Evolutionary conservation across 2,113 vertebrate genomes (phyloP).

Genomic region (Trematomus loennbergii): DNA sequence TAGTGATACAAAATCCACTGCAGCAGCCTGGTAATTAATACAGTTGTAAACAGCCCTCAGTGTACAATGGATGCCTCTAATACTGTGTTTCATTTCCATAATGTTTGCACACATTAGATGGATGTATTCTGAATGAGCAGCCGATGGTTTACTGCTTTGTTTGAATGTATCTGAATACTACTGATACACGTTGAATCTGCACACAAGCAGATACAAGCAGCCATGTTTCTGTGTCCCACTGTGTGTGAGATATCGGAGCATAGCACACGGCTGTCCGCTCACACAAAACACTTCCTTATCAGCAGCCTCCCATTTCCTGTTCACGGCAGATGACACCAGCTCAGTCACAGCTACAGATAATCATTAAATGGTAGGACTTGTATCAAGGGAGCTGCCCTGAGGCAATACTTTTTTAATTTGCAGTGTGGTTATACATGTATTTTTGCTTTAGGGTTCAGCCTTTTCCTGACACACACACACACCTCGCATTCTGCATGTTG

Average conservation of each 20-base stretch:
- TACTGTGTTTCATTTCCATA: slow-evolving; percentile 25
- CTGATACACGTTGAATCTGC: slow-evolving; percentile 17
- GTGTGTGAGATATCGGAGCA: slow-evolving; percentile 39
- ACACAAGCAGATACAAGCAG: neutral
- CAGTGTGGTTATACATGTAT: too few relatives aligned
- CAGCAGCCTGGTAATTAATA: too few relatives aligned
- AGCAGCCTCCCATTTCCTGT: slow-evolving; percentile 66
- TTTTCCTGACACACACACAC: too few relatives aligned
- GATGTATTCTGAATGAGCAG: neutral
- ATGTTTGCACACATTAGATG: neutral
- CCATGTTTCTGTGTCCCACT: slow-evolving; percentile 30
- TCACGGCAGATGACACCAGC: slow-evolving; percentile 57
- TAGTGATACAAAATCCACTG: neutral
- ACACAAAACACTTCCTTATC: slow-evolving; percentile 73
- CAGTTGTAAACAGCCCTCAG: neutral
- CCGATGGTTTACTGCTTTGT: neutral
- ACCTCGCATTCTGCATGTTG: too few relatives aligned
- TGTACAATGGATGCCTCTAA: neutral
- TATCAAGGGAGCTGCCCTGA: too few relatives aligned
- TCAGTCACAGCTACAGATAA: neutral
- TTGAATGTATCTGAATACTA: neutral
- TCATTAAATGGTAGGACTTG: too few relatives aligned
- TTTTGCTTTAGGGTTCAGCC: too few relatives aligned
- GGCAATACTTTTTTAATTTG: too few relatives aligned
- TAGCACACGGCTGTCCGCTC: slow-evolving; percentile 43